Conservation (phyloP, 2,797 vertebrate species). For the Hephaestus fuliginosus region DNA sequence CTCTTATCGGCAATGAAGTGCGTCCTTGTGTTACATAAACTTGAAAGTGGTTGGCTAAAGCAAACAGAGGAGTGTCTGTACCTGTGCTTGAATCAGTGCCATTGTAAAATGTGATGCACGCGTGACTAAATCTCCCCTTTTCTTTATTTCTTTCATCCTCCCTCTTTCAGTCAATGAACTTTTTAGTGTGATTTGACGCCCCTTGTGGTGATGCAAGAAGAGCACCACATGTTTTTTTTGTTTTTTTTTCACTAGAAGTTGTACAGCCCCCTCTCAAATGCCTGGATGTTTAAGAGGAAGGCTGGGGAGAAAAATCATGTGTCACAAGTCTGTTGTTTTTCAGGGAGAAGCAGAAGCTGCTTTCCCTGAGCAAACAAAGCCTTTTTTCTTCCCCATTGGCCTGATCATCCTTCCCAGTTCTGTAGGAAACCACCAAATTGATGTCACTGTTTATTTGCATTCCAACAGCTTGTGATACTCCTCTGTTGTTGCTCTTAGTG, state of each 20-base stretch:
- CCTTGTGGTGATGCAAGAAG: slow-evolving; percentile 13
- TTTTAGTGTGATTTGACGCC: neutral
- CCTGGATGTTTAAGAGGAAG: slow-evolving; percentile 1
- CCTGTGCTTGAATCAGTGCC: neutral
- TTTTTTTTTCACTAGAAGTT: no score
- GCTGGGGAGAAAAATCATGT: no score
- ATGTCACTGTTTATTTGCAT: slow-evolving; percentile 58
- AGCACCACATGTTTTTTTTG: neutral
- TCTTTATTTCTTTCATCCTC: neutral
- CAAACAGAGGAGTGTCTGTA: slow-evolving; percentile 11
- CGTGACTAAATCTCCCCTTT: neutral
- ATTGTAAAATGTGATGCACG: neutral
- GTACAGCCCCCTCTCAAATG: neutral
- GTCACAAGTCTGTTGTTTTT: neutral
- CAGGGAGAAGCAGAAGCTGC: slow-evolving; percentile 7
- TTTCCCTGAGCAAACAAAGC: slow-evolving; percentile 23
- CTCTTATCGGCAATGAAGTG: slow-evolving; percentile 28
- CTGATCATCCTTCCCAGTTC: slow-evolving; percentile 15
- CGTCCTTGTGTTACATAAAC: slow-evolving; percentile 53
- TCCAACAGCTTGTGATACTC: slow-evolving; percentile 46
- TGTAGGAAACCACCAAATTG: slow-evolving; percentile 48
- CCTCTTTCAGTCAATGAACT: neutral
- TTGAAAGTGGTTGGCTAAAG: slow-evolving; percentile 17
- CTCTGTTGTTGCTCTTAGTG: slow-evolving; percentile 18
- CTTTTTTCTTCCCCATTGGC: neutral